Percentiles rank a stretch among this genome's conserved stretches.
These are phyloP conservation scores for Heteromyza rotundicornis DNA, from an alignment of 2,888 invertebrate genomes.

Conservation along the genomic window DNA sequence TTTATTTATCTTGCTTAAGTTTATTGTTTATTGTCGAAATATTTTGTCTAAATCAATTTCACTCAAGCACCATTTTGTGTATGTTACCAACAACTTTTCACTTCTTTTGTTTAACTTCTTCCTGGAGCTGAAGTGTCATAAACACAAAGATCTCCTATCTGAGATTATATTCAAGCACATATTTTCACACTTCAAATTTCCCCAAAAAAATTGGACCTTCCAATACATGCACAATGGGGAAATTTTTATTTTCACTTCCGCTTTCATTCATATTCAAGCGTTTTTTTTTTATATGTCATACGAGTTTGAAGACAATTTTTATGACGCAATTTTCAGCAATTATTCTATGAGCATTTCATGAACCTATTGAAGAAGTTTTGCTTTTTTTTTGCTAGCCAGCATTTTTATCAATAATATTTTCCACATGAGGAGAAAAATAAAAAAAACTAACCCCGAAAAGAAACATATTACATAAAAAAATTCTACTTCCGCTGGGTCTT, in stretches of 20 bases:
- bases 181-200: background rate
- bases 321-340: slow-evolving; percentile 17
- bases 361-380: slow-evolving; percentile 7
- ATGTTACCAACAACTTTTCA: too few relatives aligned
- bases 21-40: too few relatives aligned
- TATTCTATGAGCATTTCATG: slow-evolving; percentile 18
- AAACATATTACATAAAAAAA: background rate
- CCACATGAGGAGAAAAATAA: background rate
- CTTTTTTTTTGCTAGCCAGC: background rate
- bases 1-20: too few relatives aligned
- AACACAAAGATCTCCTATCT: slow-evolving; percentile 11
- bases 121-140: slow-evolving; percentile 5
- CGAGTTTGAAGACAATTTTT: slow-evolving; percentile 8
- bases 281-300: too few relatives aligned
- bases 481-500: background rate
- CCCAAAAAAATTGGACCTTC: background rate
- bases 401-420: slow-evolving; percentile 3
- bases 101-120: too few relatives aligned
- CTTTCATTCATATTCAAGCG: background rate
- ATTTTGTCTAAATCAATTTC: too few relatives aligned
- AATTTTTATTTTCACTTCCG: slow-evolving; percentile 7
- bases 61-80: too few relatives aligned
- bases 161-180: background rate
- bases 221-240: background rate
- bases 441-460: background rate